A percentile compares a stretch with the other conserved stretches of the same genome.
These are phyloP conservation scores for Oreamnos americanus DNA, from an alignment of 2,113 vertebrate genomes.

Conservation along the genomic window DNA sequence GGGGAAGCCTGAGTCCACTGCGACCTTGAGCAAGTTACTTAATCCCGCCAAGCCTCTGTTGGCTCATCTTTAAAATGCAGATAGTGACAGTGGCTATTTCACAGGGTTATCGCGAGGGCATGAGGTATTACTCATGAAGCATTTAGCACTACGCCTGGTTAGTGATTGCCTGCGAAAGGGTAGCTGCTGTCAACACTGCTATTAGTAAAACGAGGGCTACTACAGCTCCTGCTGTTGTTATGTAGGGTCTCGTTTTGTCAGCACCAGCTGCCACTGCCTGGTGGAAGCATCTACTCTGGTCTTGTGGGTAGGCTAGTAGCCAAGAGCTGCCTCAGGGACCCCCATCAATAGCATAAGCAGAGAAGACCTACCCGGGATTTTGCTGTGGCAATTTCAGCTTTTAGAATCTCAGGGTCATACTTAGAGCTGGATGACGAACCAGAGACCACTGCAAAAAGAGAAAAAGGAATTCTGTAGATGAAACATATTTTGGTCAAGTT, in stretches of 20 bases:
- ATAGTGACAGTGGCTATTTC: neutral
- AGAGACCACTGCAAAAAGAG: constrained; percentile 89
- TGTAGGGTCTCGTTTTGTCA: neutral
- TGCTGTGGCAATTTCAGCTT: constrained; percentile 96
- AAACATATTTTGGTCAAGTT: neutral
- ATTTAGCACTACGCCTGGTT: rapidly evolving
- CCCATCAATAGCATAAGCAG: neutral
- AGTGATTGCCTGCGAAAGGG: neutral
- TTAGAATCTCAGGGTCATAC: constrained; percentile 98
- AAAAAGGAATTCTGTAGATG: constrained; percentile 47
- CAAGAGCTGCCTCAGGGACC: neutral
- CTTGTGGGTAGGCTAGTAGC: neutral
- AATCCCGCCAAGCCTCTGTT: neutral
- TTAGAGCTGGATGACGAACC: constrained; percentile 96
- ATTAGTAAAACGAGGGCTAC: too few species aligned
- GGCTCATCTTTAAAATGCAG: neutral
- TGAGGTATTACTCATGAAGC: rapidly evolving
- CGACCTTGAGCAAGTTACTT: neutral
- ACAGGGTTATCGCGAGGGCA: rapidly evolving
- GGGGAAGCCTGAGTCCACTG: neutral
- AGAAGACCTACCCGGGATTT: constrained; percentile 93
- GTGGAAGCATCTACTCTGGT: neutral
- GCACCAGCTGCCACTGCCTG: neutral
- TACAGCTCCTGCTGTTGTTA: neutral
- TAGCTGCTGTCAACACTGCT: too few species aligned